Percentiles rank a stretch among this genome's conserved stretches.
phyloP scores from a whole-genome alignment of 2,888 invertebrate species.

The Caenorhabditis sp. region DNA sequence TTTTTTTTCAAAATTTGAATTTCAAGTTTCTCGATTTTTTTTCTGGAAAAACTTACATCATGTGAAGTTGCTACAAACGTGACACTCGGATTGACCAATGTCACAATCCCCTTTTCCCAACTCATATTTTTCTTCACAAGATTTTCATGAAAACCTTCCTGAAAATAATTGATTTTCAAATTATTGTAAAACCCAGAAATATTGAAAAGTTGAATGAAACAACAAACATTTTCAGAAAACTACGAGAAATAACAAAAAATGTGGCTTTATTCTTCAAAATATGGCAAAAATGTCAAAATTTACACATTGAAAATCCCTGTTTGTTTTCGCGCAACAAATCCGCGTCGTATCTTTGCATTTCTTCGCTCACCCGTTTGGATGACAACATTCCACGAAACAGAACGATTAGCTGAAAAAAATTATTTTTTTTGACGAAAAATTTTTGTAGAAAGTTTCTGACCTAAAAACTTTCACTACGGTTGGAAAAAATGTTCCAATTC shows the following conservation, averaged over 20 bases:
- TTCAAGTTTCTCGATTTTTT: too few species aligned
- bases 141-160: background rate
- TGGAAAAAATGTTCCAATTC: too few species aligned
- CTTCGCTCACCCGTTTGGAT: background rate
- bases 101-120: background rate
- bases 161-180: too few species aligned
- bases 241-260: background rate
- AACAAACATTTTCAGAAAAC: too few species aligned
- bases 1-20: too few species aligned
- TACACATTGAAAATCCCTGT: background rate
- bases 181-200: too few species aligned
- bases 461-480: too few species aligned
- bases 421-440: background rate
- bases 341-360: background rate
- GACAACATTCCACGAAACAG: background rate
- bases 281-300: background rate
- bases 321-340: background rate
- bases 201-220: too few species aligned
- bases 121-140: background rate
- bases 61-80: background rate
- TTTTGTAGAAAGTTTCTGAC: too few species aligned
- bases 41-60: background rate
- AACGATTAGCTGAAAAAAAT: background rate
- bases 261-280: too few species aligned
- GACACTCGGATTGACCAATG: background rate